Evolutionary conservation across 1,140 invertebrate species (phyloP), one percentile per base, ranked within the genome.

Genomic region (Drosophila lowei): DNA sequence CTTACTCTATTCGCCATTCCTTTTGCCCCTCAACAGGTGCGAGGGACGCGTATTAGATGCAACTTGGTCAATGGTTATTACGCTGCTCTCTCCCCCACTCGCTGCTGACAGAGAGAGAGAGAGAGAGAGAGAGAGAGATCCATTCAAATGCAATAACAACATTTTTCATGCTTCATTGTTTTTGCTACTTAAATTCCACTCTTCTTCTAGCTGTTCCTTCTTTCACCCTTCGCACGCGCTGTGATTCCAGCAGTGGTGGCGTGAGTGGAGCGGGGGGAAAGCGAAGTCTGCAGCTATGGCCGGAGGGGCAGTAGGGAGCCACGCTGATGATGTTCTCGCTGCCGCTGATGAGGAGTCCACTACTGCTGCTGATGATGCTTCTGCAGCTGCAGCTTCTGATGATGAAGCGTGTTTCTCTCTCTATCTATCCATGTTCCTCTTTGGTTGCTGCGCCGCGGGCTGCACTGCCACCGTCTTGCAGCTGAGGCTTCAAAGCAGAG

Each of bases 181-280:
- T 60, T 71, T 43, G 47, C 66, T 55, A 72, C 73, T 77, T 73
- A 76, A 79, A 80, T 80, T 79, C 60, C 64, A 73, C 64, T 64
- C 38, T 34, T 30, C 23, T 42, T 47, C 1, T 25, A 13, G 25
- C 0, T 46, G 52, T 16, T n/a, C 13, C 8, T 28, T 28, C 11
- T 43, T 21, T 46, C 60, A 50, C 1, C n/a, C 25, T 15, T 43
- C 25, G 42, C 62, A 54, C 42, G 21, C 62, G 54, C 58, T 68
- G 70, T 77, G 73, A 77, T 84, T 78, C 63, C 44, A 59, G 50
- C 38, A 23, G 66, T 47, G 30, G 8, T 9, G 2, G 21, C 21
- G 21, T 5, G 4, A 11, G 30, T 11, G 9, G 34, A 13, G 16
- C 2, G 30, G 23, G 13, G 21, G 25, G 8, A 34, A 28, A 41